Conservation (phyloP, 92 coral and sea anemone species). For the Parazoanthus swiftii region DNA sequence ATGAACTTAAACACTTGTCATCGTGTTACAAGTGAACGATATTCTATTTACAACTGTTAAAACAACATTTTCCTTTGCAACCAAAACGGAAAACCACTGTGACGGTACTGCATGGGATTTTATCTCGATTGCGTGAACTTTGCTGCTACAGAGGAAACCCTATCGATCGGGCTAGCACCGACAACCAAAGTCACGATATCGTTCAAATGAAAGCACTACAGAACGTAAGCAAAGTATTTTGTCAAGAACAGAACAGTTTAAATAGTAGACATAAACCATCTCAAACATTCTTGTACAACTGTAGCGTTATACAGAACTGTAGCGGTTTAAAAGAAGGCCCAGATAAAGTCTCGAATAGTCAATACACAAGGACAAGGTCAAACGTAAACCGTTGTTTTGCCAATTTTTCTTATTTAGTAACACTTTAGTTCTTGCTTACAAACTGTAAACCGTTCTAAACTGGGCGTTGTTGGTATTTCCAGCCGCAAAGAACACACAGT, state of each 20-base stretch:
- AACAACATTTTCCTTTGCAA: slow-evolving; percentile 1
- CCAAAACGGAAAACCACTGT: slow-evolving; percentile 7
- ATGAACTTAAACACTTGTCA: no score
- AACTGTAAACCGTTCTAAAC: slow-evolving; percentile 6
- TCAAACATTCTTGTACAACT: not conserved
- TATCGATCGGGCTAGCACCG: not conserved
- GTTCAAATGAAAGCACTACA: not conserved
- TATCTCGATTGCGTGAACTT: not conserved
- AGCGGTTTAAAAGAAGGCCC: not conserved
- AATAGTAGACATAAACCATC: not conserved
- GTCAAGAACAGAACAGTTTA: not conserved
- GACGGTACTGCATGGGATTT: slow-evolving; percentile 8
- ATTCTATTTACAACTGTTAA: not conserved
- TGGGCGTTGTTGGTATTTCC: slow-evolving; percentile 8
- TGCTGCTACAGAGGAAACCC: not conserved
- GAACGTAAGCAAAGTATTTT: not conserved
- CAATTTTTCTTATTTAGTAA: not conserved
- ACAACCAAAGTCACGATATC: not conserved
- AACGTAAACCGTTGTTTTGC: not conserved
- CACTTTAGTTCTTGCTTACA: slow-evolving; percentile 6
- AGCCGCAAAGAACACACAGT: slow-evolving; percentile 8
- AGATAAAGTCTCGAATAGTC: not conserved
- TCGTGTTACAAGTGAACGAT: no score
- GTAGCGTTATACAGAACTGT: slow-evolving; percentile 13
- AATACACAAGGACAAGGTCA: not conserved